Percentiles rank a stretch among this genome's conserved stretches.
Evolutionary conservation across 2,888 invertebrate genomes (phyloP).

Genomic region (Andrena minutula): DNA sequence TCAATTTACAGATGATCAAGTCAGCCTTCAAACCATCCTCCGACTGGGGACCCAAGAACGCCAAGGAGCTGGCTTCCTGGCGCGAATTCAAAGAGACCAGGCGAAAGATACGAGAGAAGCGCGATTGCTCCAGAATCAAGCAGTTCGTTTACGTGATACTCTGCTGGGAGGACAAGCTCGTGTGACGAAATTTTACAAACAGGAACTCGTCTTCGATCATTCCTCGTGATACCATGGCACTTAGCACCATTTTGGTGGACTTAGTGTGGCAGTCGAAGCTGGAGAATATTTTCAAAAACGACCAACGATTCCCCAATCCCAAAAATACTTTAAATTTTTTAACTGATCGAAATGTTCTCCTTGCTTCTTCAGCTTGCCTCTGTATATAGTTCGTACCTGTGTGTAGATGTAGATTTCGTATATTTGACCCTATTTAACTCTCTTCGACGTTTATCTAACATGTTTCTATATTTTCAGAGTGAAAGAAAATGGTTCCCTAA

Average conservation of each 20-base stretch:
- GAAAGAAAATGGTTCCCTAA: not conserved
- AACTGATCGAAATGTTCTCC: constrained; percentile 18
- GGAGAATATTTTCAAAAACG: not conserved
- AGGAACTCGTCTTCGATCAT: not conserved
- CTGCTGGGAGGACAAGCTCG: constrained; percentile 65
- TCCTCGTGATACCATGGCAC: not conserved
- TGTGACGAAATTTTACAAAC: constrained; percentile 28
- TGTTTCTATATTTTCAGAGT: not conserved
- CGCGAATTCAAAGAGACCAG: constrained; percentile 73
- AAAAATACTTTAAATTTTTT: too few species aligned
- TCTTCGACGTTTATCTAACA: not conserved
- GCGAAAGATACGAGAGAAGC: constrained; percentile 73
- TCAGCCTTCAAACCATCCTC: constrained; percentile 74
- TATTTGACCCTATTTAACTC: not conserved
- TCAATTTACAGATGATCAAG: constrained; percentile 71
- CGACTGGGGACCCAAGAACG: constrained; percentile 78
- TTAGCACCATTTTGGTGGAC: not conserved
- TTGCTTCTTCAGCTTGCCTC: constrained; percentile 89
- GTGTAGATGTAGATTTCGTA: constrained; percentile 28
- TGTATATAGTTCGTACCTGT: constrained; percentile 68
- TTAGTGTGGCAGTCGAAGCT: not conserved
- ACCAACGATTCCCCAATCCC: not conserved
- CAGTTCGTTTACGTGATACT: constrained; percentile 70
- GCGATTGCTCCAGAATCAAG: constrained; percentile 67
- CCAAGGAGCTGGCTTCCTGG: constrained; percentile 75